phyloP scores from a whole-genome alignment of 2,797 vertebrate species.

The Erpetoichthys calabaricus region DNA sequence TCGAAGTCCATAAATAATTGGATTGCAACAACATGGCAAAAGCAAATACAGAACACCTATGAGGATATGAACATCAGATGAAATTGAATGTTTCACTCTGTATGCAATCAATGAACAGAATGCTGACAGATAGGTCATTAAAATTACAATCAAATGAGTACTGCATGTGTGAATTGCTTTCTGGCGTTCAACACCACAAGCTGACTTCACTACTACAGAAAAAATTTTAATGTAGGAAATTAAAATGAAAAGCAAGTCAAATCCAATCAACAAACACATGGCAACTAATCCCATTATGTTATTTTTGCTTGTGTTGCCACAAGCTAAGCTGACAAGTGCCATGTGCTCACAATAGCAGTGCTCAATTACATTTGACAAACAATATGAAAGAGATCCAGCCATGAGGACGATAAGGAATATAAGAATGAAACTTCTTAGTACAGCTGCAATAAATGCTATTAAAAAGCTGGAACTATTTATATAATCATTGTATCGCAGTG shows the following conservation, averaged over 20 bases:
- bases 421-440: slow-evolving; percentile 4
- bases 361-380: slow-evolving; percentile 24
- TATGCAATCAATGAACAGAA: slow-evolving; percentile 15
- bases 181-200: slow-evolving; percentile 22
- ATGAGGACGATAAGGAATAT: slow-evolving; percentile 10
- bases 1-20: slow-evolving; percentile 13
- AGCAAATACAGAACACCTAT: slow-evolving; percentile 15
- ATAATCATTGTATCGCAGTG: slow-evolving; percentile 20
- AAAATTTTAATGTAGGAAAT: slow-evolving; percentile 27
- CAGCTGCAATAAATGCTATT: slow-evolving; percentile 1
- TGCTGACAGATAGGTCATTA: slow-evolving; percentile 21
- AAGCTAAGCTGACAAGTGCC: slow-evolving; percentile 30
- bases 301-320: slow-evolving; percentile 20
- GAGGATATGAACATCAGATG: slow-evolving; percentile 8
- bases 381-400: slow-evolving; percentile 18
- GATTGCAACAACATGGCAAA: slow-evolving; percentile 18
- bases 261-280: slow-evolving; percentile 21
- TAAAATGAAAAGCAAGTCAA: slow-evolving; percentile 24
- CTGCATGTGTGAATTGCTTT: slow-evolving; percentile 31
- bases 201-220: slow-evolving; percentile 16
- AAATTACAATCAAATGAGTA: slow-evolving; percentile 28
- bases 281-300: slow-evolving; percentile 22
- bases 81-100: slow-evolving; percentile 11
- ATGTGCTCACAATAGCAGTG: slow-evolving; percentile 35
- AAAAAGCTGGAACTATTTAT: slow-evolving; percentile 8